Conservation (phyloP, 2,113 vertebrate genomes). For the Seriola quinqueradiata region DNA sequence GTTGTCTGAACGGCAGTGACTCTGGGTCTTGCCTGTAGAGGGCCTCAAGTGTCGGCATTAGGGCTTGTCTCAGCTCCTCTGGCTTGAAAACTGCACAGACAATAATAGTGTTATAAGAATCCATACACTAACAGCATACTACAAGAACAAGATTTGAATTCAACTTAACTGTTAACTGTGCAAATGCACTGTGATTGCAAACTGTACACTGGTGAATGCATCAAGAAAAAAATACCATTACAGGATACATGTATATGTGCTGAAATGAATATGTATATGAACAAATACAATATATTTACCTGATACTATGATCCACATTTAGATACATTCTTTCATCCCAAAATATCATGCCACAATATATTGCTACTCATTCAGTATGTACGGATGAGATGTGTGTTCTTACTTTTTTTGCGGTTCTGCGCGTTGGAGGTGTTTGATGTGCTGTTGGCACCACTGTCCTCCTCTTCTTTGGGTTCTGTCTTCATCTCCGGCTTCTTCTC, state of each 20-base stretch:
- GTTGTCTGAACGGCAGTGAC: conserved; percentile 97
- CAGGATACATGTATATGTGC: not conserved
- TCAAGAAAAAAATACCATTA: too few relatives aligned
- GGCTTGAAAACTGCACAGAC: conserved; percentile 94
- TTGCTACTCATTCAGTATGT: not conserved
- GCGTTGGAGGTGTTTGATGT: conserved; percentile 86
- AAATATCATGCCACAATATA: not conserved
- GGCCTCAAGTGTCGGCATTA: conserved; percentile 98
- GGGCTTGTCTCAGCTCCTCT: conserved; percentile 95
- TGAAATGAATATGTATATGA: not conserved
- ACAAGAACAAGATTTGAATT: not conserved
- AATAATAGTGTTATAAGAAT: conserved; percentile 2
- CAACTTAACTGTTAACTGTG: not conserved
- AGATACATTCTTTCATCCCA: not conserved
- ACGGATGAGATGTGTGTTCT: conserved; percentile 27
- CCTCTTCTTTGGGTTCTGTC: conserved; percentile 92
- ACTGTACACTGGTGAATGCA: not conserved
- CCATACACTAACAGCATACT: not conserved
- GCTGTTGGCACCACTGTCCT: conserved; percentile 86
- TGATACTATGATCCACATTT: not conserved
- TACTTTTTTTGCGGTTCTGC: conserved; percentile 96
- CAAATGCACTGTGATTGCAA: not conserved
- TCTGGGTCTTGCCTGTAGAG: conserved; percentile 98
- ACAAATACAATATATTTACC: not conserved
- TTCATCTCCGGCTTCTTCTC: conserved; percentile 94